These are phyloP conservation scores for Heptranchias perlo DNA, from an alignment of 2,113 vertebrate genomes.

Conservation along the genomic window DNA sequence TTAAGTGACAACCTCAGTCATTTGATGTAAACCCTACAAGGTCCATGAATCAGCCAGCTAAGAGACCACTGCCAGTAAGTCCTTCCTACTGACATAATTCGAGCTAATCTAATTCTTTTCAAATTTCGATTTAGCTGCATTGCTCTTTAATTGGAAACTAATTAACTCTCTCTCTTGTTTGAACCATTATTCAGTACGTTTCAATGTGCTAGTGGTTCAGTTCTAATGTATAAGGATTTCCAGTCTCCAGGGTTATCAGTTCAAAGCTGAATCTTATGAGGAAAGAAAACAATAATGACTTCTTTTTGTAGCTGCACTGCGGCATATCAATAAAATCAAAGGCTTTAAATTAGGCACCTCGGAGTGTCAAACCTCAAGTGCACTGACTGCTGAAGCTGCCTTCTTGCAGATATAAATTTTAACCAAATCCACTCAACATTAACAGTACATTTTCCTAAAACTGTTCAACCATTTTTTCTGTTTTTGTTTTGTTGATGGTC, in stretches of 20 bases:
- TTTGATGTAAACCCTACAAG: not conserved
- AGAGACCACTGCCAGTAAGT: not conserved
- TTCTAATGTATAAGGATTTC: not conserved
- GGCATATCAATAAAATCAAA: slow-evolving; percentile 11
- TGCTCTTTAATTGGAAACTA: slow-evolving; percentile 32
- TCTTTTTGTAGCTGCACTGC: not conserved
- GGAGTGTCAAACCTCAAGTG: not conserved
- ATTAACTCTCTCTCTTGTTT: slow-evolving; percentile 18
- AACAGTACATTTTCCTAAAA: not conserved
- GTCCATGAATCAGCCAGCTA: not conserved
- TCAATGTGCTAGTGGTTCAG: not conserved
- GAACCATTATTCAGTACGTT: not conserved
- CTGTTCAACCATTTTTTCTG: not conserved
- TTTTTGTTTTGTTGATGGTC: not conserved
- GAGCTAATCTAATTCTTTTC: not conserved
- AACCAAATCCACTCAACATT: not conserved
- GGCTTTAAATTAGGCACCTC: not conserved
- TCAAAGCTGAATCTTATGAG: slow-evolving; percentile 1
- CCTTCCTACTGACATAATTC: not conserved
- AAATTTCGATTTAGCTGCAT: not conserved
- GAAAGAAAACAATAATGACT: not conserved
- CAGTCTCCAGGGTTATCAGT: slow-evolving; percentile 24
- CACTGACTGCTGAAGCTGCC: not conserved
- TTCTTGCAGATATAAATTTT: slow-evolving; percentile 2
- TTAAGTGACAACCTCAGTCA: not conserved